Conservation (phyloP, 2,113 vertebrate species). For the Cardinalis cardinalis region DNA sequence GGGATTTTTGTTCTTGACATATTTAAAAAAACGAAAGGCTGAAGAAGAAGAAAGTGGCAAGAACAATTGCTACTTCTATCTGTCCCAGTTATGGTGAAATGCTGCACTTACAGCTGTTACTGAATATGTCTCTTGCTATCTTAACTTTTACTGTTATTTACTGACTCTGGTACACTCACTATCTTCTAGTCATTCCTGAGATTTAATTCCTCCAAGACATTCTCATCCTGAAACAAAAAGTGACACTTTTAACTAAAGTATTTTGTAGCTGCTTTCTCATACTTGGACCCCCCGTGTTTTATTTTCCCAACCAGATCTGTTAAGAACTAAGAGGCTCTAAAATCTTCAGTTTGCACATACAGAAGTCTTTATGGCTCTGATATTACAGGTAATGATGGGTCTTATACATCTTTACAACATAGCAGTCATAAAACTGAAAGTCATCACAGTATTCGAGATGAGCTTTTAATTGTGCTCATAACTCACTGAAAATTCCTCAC, state of each 20-base stretch:
- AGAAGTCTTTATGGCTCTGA: not conserved
- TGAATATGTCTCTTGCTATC: not conserved
- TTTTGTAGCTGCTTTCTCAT: not conserved
- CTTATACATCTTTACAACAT: not conserved
- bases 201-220: not conserved
- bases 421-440: conserved; percentile 5
- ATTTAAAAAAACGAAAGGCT: not conserved
- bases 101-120: not conserved
- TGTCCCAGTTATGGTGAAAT: not conserved
- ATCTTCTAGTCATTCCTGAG: not conserved
- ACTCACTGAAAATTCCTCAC: not conserved
- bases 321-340: not conserved
- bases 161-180: not conserved
- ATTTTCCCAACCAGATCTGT: not conserved
- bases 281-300: accelerated
- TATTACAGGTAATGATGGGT: not conserved
- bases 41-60: not conserved
- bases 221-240: not conserved
- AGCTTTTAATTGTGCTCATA: conserved; percentile 26
- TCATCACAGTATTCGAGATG: not conserved
- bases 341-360: not conserved
- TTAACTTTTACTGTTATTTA: not conserved
- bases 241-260: not conserved
- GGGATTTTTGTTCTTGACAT: not conserved
- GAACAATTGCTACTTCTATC: not conserved